phyloP scores from a whole-genome alignment of 2,113 vertebrate species.

The Boulengeromyrus knoepffleri region DNA sequence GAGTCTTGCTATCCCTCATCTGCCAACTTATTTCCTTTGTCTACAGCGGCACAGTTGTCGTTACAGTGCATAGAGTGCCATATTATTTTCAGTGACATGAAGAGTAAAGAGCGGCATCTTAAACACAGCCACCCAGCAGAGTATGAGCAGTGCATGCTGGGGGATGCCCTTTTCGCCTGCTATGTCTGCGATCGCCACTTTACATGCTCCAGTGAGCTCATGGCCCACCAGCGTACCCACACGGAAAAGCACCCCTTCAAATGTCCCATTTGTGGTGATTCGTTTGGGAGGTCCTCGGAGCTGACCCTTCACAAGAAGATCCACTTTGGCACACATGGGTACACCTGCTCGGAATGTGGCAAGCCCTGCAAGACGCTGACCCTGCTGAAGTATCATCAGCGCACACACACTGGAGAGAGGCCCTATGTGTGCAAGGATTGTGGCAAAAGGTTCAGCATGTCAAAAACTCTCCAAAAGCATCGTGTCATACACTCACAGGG shows the following conservation, averaged over 20 bases:
- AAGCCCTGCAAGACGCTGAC: slow-evolving; percentile 78
- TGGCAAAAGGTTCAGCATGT: slow-evolving; percentile 55
- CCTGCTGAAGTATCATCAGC: slow-evolving; percentile 68
- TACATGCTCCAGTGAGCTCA: slow-evolving; percentile 73
- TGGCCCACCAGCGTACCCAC: slow-evolving; percentile 80
- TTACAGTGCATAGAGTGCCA: slow-evolving; percentile 65
- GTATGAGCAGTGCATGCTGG: slow-evolving; percentile 63
- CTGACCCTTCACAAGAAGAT: slow-evolving; percentile 75
- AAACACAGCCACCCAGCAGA: slow-evolving; percentile 61
- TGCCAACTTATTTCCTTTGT: background rate
- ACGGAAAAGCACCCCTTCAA: slow-evolving; percentile 73
- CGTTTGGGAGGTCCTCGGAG: slow-evolving; percentile 74
- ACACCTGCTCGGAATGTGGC: slow-evolving; percentile 73
- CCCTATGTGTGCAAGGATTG: slow-evolving; percentile 63
- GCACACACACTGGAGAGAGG: slow-evolving; percentile 62
- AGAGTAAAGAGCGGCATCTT: slow-evolving; percentile 63
- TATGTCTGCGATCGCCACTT: slow-evolving; percentile 80
- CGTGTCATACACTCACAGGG: slow-evolving; percentile 41
- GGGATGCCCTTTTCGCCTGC: slow-evolving; percentile 71
- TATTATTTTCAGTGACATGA: slow-evolving; percentile 67
- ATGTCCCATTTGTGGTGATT: slow-evolving; percentile 64
- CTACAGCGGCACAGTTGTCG: slow-evolving; percentile 59
- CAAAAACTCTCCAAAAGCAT: slow-evolving; percentile 57
- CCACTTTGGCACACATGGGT: slow-evolving; percentile 61
- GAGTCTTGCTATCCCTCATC: background rate